phyloP scores from a whole-genome alignment of 30 jellyfish, hydroid and myxozoan species.

The Chironex yamaguchii region DNA sequence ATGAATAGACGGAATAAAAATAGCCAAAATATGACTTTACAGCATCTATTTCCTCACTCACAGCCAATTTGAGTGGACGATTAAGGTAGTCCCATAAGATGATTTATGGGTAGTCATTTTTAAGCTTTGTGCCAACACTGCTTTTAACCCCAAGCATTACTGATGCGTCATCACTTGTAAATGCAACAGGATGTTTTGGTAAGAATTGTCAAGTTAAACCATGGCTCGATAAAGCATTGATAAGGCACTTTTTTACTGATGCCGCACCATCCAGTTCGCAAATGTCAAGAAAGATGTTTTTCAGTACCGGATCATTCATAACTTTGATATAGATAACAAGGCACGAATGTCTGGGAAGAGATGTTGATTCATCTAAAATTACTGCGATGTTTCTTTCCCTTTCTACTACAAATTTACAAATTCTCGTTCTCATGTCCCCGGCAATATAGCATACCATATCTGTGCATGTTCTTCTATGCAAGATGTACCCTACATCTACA shows the following conservation, averaged over 20 bases:
- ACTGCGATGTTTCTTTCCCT: conserved; percentile 11
- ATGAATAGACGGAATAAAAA: conserved; percentile 34
- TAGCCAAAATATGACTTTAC: background rate
- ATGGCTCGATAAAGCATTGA: too few species aligned
- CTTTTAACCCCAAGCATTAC: too few species aligned
- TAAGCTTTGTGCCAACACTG: conserved; percentile 30
- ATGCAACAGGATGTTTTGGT: too few species aligned
- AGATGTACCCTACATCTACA: background rate
- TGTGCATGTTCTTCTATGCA: background rate
- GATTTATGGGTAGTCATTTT: conserved; percentile 14
- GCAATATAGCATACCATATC: background rate
- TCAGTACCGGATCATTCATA: too few species aligned
- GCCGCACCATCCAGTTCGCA: too few species aligned
- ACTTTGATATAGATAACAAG: too few species aligned
- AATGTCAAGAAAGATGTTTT: too few species aligned
- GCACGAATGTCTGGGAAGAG: too few species aligned
- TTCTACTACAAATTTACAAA: background rate
- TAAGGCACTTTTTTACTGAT: too few species aligned
- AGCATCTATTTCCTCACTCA: conserved; percentile 16
- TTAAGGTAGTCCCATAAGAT: conserved; percentile 16
- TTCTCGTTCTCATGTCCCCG: background rate
- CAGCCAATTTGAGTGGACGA: conserved; percentile 21
- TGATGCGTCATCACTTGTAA: conserved; percentile 3
- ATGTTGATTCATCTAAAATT: conserved; percentile 15
- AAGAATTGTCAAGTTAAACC: too few species aligned